Evolutionary conservation across 2,113 vertebrate genomes (phyloP).

Genomic region (Natator depressus): DNA sequence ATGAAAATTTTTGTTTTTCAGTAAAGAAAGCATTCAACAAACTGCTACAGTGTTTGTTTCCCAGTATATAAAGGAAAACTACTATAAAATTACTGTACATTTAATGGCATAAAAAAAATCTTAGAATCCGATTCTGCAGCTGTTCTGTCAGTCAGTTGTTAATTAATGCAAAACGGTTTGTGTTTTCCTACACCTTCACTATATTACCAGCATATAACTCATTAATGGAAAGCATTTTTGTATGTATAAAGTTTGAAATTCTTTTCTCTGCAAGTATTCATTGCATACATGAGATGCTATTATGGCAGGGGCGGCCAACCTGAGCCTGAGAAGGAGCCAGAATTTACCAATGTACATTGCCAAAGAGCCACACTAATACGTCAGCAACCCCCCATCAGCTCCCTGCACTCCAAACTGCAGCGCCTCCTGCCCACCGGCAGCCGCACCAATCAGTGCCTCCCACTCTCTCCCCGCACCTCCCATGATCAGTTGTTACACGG

Average conservation of each 20-base stretch:
- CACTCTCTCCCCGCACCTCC: too few relatives aligned
- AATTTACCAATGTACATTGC: too few relatives aligned
- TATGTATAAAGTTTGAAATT: not conserved
- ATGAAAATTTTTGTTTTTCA: not conserved
- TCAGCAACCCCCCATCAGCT: too few relatives aligned
- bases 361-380: too few relatives aligned
- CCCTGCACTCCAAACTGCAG: too few relatives aligned
- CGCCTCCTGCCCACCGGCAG: too few relatives aligned
- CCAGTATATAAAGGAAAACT: not conserved
- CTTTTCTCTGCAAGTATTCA: not conserved
- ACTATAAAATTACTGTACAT: not conserved
- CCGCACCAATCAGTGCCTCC: too few relatives aligned
- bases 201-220: not conserved
- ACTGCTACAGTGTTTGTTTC: not conserved
- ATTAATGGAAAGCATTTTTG: not conserved
- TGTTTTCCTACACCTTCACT: not conserved
- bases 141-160: not conserved
- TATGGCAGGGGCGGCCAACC: too few relatives aligned
- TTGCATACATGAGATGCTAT: not conserved
- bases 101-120: rapidly evolving
- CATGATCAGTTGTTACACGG: too few relatives aligned
- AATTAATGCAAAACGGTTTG: not conserved
- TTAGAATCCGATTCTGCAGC: not conserved
- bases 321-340: too few relatives aligned
- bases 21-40: not conserved